phyloP scores from a whole-genome alignment of 2,888 invertebrate species.

The Rhamnusium bicolor region DNA sequence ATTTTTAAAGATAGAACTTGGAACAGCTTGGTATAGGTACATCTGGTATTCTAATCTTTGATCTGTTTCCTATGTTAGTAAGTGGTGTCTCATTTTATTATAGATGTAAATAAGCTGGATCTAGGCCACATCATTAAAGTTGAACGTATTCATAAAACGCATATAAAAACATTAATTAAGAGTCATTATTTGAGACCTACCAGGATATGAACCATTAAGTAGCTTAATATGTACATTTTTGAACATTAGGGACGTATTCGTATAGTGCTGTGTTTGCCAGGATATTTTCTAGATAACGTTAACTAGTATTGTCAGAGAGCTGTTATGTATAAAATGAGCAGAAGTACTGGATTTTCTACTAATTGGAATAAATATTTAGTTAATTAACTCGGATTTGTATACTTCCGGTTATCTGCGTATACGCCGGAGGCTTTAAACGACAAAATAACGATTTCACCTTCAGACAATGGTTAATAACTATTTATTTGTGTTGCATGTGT shows the following conservation, averaged over 20 bases:
- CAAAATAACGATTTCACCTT: no score
- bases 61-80: constrained; percentile 16
- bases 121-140: constrained; percentile 24
- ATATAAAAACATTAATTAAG: constrained; percentile 21
- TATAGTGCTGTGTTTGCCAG: not conserved
- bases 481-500: no score
- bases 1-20: not conserved
- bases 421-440: no score
- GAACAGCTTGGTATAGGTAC: constrained; percentile 1
- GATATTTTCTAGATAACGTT: no score
- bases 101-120: constrained; percentile 23
- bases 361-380: no score
- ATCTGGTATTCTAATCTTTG: constrained; percentile 23
- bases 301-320: no score
- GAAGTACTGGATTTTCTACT: no score
- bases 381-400: no score
- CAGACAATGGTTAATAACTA: no score
- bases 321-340: no score
- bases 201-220: constrained; percentile 12
- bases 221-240: not conserved
- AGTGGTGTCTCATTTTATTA: constrained; percentile 19
- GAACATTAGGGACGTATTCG: not conserved
- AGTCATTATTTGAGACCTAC: constrained; percentile 7
- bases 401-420: no score
- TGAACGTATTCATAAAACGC: not conserved